Evolutionary conservation across 2,797 vertebrate species (phyloP), one percentile per base, ranked within the genome.

Genomic region (Hyperoplus immaculatus): DNA sequence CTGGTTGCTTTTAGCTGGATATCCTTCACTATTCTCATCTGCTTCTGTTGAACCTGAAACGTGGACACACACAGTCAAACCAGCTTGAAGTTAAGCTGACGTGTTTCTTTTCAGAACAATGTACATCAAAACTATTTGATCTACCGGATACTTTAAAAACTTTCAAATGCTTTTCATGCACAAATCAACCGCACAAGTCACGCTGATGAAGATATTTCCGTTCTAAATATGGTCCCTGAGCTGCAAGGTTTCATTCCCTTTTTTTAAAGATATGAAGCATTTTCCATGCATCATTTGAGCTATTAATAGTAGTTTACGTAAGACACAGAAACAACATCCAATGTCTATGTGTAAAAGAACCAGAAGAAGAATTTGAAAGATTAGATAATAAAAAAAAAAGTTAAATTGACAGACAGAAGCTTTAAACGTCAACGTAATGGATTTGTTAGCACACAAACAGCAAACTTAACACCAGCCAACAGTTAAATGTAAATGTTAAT

Each of bases 31-130:
- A 64, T 94, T 96, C 86, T 96, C 94, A 82, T 94, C 93, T 9
- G 93, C 92, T 78, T 94, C 93, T 88, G 92, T 96, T 39, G 91
- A 90, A 88, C 95, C 98, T 99, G 91, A 75, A 88, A 70, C 3
- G 78, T 1, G 29, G 29, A 29, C 29, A 59, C 6, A 78, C 18
- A 71, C 4, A 45, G 3, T 15, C 8, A 18, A 11, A 41, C 8
- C 18, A 21, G 11, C 5, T 21, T 72, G 15, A 69, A 21, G 76
- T 38, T 9, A 13, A 55, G 14, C 21, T 5, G 18, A 2, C 21
- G n/a, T 1, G 38, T 64, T 63, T 2, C 10, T 39, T 51, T 41
- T 62, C 2, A 64, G 11, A 43, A 42, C 41, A 42, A 13, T 54
- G 29, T 29, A 16, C 14, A 4, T 56, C 54, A 56, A 12, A 38